Percentiles rank a stretch among this genome's conserved stretches.
phyloP scores from a whole-genome alignment of 2,797 vertebrate species.

The Rhinogobio ventralis region DNA sequence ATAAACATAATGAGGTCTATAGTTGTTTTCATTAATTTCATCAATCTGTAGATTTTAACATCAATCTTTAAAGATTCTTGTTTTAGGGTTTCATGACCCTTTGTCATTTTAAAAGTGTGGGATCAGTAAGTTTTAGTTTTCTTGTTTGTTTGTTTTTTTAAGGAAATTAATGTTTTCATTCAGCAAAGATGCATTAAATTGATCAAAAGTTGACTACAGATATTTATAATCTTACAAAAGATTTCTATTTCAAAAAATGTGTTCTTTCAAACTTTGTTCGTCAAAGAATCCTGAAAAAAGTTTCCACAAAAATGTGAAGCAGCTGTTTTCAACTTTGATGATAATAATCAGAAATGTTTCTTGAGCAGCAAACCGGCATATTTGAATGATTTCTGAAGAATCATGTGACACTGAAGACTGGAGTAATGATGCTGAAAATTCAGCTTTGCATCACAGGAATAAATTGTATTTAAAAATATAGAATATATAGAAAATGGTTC shows the following conservation, averaged over 20 bases:
- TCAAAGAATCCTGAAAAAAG: background rate
- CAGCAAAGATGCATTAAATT: background rate
- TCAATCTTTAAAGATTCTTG: too few species aligned
- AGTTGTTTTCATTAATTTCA: too few species aligned
- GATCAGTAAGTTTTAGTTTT: too few species aligned
- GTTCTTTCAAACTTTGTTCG: background rate
- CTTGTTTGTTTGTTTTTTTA: too few species aligned
- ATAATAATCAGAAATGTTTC: background rate
- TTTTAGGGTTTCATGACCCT: too few species aligned
- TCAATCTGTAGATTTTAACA: too few species aligned
- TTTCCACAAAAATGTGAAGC: background rate
- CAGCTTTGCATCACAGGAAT: background rate
- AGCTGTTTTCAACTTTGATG: background rate
- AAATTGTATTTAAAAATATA: background rate
- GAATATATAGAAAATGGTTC: background rate
- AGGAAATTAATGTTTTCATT: too few species aligned
- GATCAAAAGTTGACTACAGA: background rate
- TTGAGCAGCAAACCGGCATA: background rate
- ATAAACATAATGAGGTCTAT: too few species aligned
- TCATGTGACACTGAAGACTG: background rate
- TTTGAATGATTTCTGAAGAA: background rate
- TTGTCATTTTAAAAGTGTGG: too few species aligned
- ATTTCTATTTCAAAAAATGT: background rate
- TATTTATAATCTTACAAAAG: background rate
- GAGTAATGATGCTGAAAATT: background rate